Conservation (phyloP, 2,797 vertebrate genomes). For the Lepus townsendii region DNA sequence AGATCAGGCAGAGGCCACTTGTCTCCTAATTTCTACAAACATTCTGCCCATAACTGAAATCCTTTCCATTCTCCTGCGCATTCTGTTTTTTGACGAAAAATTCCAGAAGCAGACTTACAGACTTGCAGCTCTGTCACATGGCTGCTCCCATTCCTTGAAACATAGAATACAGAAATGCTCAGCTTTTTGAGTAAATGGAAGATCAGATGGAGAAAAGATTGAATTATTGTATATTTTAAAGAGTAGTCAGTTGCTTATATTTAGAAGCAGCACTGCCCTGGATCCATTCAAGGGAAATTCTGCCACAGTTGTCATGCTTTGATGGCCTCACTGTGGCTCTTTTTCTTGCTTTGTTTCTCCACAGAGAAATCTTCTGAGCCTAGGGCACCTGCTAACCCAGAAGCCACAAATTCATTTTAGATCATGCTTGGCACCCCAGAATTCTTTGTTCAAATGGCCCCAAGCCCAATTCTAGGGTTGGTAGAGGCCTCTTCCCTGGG, state of each 20-base stretch:
- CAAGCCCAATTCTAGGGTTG: neutral
- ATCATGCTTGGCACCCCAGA: neutral
- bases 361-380: neutral
- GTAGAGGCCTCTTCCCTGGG: neutral
- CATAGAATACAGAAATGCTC: neutral
- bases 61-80: neutral
- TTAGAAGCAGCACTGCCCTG: neutral
- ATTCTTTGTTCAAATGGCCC: neutral
- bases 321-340: neutral
- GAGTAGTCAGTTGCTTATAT: neutral
- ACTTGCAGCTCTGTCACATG: neutral
- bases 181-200: neutral
- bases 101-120: neutral
- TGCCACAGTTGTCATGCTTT: neutral
- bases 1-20: neutral
- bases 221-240: conserved; percentile 8
- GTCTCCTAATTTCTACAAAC: neutral
- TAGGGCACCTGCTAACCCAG: neutral
- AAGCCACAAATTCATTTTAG: neutral
- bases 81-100: neutral
- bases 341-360: neutral
- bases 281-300: neutral
- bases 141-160: neutral
- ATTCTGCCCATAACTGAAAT: neutral
- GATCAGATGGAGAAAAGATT: neutral